A percentile compares a stretch with the other conserved stretches of the same genome.
Evolutionary conservation across 2,888 invertebrate genomes (phyloP).

Genomic region (Catocala sponsa): DNA sequence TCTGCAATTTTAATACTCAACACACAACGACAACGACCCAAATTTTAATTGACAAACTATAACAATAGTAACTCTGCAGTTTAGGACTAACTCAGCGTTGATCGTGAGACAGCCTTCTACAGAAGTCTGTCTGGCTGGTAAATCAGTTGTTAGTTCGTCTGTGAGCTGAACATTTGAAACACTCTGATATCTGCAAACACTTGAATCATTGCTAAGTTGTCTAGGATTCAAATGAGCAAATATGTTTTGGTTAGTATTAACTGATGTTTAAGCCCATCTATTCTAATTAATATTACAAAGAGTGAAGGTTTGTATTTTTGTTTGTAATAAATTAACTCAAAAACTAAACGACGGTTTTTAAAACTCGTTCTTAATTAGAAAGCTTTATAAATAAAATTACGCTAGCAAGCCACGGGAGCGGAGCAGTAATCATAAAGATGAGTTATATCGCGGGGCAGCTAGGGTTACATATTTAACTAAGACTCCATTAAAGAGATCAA

Average conservation of each 20-base stretch:
- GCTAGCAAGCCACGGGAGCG: too few species aligned
- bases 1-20: neutral
- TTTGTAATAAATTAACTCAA: too few species aligned
- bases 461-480: too few species aligned
- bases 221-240: neutral
- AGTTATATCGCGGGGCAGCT: too few species aligned
- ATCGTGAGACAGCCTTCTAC: neutral
- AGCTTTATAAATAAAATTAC: too few species aligned
- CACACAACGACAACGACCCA: constrained; percentile 11
- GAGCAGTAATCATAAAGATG: too few species aligned
- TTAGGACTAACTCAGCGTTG: constrained; percentile 23
- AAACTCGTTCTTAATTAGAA: too few species aligned
- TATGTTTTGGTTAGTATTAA: neutral
- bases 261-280: too few species aligned
- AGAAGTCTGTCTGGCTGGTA: constrained; percentile 6
- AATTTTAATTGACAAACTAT: constrained; percentile 45
- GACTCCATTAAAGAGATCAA: too few species aligned
- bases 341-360: too few species aligned
- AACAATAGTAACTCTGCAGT: constrained; percentile 21
- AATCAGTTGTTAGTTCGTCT: constrained; percentile 26
- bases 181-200: neutral
- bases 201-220: neutral
- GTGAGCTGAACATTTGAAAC: neutral
- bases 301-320: too few species aligned
- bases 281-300: too few species aligned